These are phyloP conservation scores for Pollenia amentaria DNA, from an alignment of 2,888 invertebrate species.

Conservation along the genomic window DNA sequence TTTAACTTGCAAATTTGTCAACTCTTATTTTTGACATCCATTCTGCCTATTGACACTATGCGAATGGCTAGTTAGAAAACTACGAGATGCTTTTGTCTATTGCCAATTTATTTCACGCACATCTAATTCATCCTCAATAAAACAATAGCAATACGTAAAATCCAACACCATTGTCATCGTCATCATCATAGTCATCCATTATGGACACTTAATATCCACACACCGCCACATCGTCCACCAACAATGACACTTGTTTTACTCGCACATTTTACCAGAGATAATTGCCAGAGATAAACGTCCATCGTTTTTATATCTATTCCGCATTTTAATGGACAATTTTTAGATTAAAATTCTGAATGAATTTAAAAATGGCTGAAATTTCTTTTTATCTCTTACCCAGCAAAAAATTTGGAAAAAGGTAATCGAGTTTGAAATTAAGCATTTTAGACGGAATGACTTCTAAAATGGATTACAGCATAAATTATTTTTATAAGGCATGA, in stretches of 20 bases:
- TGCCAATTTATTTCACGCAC: conserved; percentile 43
- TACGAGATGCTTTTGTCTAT: conserved; percentile 14
- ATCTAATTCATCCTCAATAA: neutral
- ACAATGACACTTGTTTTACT: neutral
- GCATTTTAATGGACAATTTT: no score
- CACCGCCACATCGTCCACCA: neutral
- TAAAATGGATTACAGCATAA: no score
- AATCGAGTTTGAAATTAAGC: no score
- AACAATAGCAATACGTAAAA: neutral
- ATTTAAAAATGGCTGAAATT: no score
- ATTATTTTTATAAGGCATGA: no score
- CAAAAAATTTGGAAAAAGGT: no score
- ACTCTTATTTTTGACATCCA: neutral
- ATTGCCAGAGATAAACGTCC: conserved; percentile 52
- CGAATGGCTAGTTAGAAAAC: no score
- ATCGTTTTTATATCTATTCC: no score
- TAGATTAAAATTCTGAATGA: no score
- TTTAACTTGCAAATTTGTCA: conserved; percentile 29
- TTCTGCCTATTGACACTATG: no score
- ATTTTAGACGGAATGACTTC: no score
- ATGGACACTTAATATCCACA: conserved; percentile 18
- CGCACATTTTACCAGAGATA: conserved; percentile 33
- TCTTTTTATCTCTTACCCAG: no score
- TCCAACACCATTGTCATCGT: neutral
- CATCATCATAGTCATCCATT: neutral